A percentile compares a stretch with the other conserved stretches of the same genome.
phyloP scores from a whole-genome alignment of 1,140 invertebrate species.

The Adoxophyes honmai region DNA sequence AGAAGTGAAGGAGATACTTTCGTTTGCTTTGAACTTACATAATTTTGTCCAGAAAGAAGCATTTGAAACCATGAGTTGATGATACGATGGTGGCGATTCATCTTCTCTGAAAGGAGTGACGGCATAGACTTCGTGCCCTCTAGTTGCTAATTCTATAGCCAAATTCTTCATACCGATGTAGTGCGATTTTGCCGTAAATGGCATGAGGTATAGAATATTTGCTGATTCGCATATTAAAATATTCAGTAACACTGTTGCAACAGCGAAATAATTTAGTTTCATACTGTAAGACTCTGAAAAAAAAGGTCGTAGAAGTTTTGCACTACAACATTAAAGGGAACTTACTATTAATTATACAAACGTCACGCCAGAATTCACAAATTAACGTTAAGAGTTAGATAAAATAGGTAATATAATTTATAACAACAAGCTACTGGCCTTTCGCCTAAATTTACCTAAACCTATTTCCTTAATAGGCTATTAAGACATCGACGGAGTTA shows the following conservation, averaged over 20 bases:
- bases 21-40: constrained; percentile 3
- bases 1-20: no score
- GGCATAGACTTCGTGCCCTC: constrained; percentile 70
- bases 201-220: constrained; percentile 43
- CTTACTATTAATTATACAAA: no score
- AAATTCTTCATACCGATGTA: constrained; percentile 52
- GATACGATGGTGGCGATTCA: constrained; percentile 25
- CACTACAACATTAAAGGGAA: no score
- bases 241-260: not conserved
- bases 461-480: no score
- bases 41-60: not conserved
- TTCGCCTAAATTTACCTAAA: no score
- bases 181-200: constrained; percentile 55
- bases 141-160: constrained; percentile 50
- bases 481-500: no score
- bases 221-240: constrained; percentile 5
- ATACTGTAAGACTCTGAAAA: no score
- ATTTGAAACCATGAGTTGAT: constrained; percentile 26
- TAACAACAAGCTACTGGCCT: no score
- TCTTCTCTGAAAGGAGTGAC: constrained; percentile 40
- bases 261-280: not conserved
- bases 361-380: no score
- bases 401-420: no score
- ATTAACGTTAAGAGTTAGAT: no score
- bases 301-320: no score